Conservation (phyloP, 2,113 vertebrate genomes). For the Eolophus roseicapilla region DNA sequence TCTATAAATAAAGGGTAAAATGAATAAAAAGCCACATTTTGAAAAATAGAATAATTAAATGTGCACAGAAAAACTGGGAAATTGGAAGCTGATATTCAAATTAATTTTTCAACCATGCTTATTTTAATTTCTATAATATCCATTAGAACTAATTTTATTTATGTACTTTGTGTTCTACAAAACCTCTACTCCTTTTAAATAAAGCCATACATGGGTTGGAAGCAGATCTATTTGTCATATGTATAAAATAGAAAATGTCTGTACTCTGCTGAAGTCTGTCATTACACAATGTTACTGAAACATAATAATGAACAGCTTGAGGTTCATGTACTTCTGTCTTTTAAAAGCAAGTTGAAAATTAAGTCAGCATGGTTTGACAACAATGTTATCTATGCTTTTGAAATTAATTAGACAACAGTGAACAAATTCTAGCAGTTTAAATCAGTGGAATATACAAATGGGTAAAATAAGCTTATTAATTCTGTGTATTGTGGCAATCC, state of each 20-base stretch:
- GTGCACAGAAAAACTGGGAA: not conserved
- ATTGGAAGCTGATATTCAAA: not conserved
- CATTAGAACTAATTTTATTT: not conserved
- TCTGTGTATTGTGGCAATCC: not conserved
- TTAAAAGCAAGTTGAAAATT: constrained; percentile 33
- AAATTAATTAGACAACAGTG: constrained; percentile 14
- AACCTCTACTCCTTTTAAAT: not conserved
- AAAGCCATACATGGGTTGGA: not conserved
- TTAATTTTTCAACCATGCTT: not conserved
- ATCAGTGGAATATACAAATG: not conserved
- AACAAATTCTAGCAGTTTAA: not conserved
- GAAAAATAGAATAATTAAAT: not conserved
- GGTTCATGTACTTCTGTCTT: not conserved
- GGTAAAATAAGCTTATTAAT: not conserved
- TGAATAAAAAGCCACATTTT: not conserved
- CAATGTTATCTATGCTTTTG: not conserved
- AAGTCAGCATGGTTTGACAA: constrained; percentile 8
- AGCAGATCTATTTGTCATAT: not conserved
- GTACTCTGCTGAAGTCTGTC: not conserved
- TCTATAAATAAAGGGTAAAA: not conserved
- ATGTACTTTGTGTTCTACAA: not conserved
- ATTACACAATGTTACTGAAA: not conserved
- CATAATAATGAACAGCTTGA: constrained; percentile 10
- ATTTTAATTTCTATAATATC: not conserved
- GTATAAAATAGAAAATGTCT: not conserved